Evolutionary conservation across 2,797 vertebrate genomes (phyloP), one percentile per base, ranked within the genome.

Genomic region (Tolypeutes matacus): DNA sequence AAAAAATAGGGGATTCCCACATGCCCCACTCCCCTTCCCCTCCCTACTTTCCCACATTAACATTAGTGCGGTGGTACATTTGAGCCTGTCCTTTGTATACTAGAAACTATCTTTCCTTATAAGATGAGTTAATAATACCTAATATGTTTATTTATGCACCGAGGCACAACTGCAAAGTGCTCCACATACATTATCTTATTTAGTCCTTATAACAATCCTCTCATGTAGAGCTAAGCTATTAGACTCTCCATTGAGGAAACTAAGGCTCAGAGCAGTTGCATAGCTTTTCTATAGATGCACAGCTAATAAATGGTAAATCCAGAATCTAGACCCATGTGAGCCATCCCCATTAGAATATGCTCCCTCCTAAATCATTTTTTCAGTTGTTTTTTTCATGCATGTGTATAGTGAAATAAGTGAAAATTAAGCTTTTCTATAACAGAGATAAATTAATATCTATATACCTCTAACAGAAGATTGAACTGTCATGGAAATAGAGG

Each of bases 361-460:
- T 56, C 3, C 25, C 64, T 60, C 36, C 42, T 49, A 53, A 46
- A 36, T 72, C 29, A 11, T 53, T 70, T 91, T 77, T 53, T 23
- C 4, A n/a, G 21, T 89, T 72, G 58, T 21, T 76, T 53, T 53
- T 42, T 39, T 7, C 4, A 0, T 73, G 14, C 53, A 13, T 69
- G 20, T 29, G 14, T 62, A 11, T 46, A 75, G 27, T 12, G 9
- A 34, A 69, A 51, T 42, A 21, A 15, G 31, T 36, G 29, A 67
- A n/a, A 31, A 39, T 62, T 36, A 49, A 23, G 9, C 53, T 93
- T 86, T 49, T 62, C 36, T 75, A 14, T 69, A 34, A 39, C 46
- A 53, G 87, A 72, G 49, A 67, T 67, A 92, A 86, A 89, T 65
- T 76, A 60, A 39, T 91, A 89, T 36, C 34, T 82, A 2, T 75